Percentiles rank a stretch among this genome's conserved stretches.
Evolutionary conservation across 2,113 vertebrate genomes (phyloP).

Genomic region (Himantopus leucocephalus): DNA sequence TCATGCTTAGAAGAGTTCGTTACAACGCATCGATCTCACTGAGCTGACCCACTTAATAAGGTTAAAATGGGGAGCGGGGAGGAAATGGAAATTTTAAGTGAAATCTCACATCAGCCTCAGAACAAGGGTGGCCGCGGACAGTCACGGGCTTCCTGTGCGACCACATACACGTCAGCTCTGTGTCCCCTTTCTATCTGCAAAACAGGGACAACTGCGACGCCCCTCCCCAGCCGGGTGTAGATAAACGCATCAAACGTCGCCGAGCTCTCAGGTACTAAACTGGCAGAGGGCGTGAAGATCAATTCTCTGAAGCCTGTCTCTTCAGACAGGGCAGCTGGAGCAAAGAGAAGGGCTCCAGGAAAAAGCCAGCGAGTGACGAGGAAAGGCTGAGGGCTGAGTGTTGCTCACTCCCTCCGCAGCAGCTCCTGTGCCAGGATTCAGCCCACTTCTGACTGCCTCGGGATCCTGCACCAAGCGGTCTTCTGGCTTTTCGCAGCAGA

Average conservation of each 20-base stretch:
- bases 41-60: neutral
- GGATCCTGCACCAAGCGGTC: neutral
- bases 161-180: fast-evolving
- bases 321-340: neutral
- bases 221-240: neutral
- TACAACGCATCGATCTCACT: neutral
- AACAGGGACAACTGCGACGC: fast-evolving
- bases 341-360: neutral
- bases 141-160: neutral
- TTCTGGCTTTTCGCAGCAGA: neutral
- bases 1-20: neutral
- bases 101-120: neutral
- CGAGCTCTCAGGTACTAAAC: neutral
- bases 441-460: neutral
- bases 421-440: neutral
- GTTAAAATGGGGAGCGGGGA: neutral
- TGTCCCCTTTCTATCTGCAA: neutral
- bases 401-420: neutral
- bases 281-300: fast-evolving
- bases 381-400: neutral
- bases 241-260: fast-evolving
- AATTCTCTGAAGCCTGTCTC: neutral
- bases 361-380: neutral
- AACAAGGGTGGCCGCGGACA: fast-evolving
- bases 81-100: neutral